Percentiles rank a stretch among this genome's conserved stretches.
Evolutionary conservation across 2,113 vertebrate genomes (phyloP).

Genomic region (Rattus rattus): DNA sequence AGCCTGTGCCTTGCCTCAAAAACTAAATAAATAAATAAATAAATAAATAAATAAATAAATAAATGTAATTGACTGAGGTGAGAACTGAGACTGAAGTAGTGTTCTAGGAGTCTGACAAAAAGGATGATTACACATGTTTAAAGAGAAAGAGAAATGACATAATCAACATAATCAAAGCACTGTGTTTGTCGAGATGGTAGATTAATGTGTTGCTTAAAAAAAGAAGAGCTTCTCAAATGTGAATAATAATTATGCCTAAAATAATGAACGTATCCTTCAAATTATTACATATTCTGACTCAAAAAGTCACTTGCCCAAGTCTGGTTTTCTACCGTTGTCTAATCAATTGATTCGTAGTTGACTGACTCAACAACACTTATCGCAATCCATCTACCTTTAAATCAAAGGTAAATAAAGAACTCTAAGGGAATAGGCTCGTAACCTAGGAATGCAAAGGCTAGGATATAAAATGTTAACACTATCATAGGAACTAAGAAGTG

Average conservation of each 20-base stretch:
- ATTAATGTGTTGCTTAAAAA: not conserved
- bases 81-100: not conserved
- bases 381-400: not conserved
- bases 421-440: not conserved
- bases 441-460: not conserved
- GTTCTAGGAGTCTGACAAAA: slow-evolving; percentile 15
- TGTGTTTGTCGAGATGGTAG: not conserved
- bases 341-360: not conserved
- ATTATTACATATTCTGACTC: slow-evolving; percentile 45
- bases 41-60: slow-evolving; percentile 15
- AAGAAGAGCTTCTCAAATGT: not conserved
- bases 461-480: slow-evolving; percentile 15
- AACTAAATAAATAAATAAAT: not conserved
- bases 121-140: not conserved
- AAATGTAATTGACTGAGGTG: not conserved
- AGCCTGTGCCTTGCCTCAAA: not conserved
- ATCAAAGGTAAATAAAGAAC: not conserved
- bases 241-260: slow-evolving; percentile 42
- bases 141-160: not conserved
- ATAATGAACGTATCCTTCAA: not conserved
- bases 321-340: not conserved
- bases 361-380: slow-evolving; percentile 5
- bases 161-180: not conserved
- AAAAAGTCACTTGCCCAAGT: not conserved
- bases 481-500: not conserved